These are phyloP conservation scores for Hyposoter didymator DNA, from an alignment of 2,888 invertebrate genomes.

Conservation along the genomic window DNA sequence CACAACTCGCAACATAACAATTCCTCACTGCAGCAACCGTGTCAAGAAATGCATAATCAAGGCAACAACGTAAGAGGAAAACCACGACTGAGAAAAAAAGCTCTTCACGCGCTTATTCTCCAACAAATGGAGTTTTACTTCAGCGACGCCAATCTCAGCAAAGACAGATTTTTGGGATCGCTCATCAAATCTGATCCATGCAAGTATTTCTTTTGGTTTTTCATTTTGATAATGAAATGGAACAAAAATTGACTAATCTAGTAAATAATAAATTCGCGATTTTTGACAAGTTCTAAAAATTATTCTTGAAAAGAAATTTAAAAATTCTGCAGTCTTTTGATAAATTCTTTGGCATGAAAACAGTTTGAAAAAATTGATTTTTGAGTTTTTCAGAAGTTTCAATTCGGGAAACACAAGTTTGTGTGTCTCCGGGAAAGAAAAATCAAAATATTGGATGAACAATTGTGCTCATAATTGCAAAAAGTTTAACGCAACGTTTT, in stretches of 20 bases:
- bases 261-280: background rate
- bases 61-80: constrained; percentile 82
- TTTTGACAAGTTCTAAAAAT: background rate
- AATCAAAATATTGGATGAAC: no score
- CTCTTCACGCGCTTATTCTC: constrained; percentile 89
- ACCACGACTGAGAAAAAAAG: constrained; percentile 90
- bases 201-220: constrained; percentile 80
- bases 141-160: constrained; percentile 95
- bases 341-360: background rate
- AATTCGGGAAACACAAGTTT: no score
- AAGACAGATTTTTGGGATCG: constrained; percentile 93
- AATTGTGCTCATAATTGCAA: background rate
- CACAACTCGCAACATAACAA: constrained; percentile 63
- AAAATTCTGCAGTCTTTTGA: background rate
- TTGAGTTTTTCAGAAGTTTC: no score
- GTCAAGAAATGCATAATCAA: constrained; percentile 69
- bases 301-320: background rate
- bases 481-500: background rate
- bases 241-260: background rate
- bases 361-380: background rate
- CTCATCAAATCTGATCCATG: constrained; percentile 89
- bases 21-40: constrained; percentile 48
- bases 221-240: background rate
- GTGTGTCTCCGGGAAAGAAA: no score
- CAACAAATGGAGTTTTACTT: constrained; percentile 98